Base-by-base conservation (phyloP, 2,888 invertebrate species). In the Eucera pruinosa region DNA sequence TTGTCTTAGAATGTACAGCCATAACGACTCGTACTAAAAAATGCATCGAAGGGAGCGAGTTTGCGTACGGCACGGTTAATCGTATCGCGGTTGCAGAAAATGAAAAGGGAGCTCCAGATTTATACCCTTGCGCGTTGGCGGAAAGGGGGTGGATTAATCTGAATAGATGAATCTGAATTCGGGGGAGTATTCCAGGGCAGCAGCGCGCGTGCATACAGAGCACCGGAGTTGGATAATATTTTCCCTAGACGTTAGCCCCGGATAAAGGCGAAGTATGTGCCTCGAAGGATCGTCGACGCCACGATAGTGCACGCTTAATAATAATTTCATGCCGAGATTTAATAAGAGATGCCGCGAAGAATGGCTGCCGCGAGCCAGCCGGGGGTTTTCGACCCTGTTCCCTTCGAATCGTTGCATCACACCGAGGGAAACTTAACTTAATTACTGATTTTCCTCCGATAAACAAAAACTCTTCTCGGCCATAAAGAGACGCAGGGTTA, bases 391-490 rank as follows among this genome's bases (percentile, higher is more conserved):
- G 27, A 52, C 80, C 5, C 5, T 15, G 77, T 55, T 75, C 54
- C 67, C 55, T 71, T 55, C 52, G 30, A 71, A 78, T 82, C 83
- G 76, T 67, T 79, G n/a, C 66, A 71, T 83, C 52, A 45, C 33
- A 60, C 52, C 71, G 54, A 30, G 72, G 71, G 76, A 83, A 81
- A 81, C 79, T 64, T 50, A 83, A 83, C 80, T 85, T 89, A 87
- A 89, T 89, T 88, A 84, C 87, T 78, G 88, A 89, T 86, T 85
- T 83, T 72, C 77, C 65, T 33, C 33, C 72, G 88, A 87, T 88
- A 86, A 83, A 79, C 36, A n/a, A 47, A 36, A 18, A 27, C 45
- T 20, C 43, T 43, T 41, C 55, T 60, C 43, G 0, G 18, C 47
- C 7, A 25, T 23, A n/a, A 18, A 9, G 2, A 20, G 15, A 9